Evolutionary conservation across 1,140 invertebrate genomes (phyloP).

Genomic region (Arion vulgaris): DNA sequence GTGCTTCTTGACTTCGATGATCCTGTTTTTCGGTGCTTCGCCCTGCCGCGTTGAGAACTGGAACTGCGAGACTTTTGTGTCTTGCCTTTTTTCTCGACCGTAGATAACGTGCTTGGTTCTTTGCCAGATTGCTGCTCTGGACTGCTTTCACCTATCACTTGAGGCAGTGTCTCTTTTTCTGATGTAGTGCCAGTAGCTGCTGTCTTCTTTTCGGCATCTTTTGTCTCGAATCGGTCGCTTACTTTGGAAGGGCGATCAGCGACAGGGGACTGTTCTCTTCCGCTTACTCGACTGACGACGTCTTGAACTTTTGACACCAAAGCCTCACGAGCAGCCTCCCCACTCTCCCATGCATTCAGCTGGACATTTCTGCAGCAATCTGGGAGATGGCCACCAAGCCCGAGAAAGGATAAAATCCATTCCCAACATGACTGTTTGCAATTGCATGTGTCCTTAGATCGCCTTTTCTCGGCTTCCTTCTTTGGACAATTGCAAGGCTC

Average conservation of each 20-base stretch:
- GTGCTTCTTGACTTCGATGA: not conserved
- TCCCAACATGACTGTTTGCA: constrained; percentile 6
- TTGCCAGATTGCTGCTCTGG: not conserved
- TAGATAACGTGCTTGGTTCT: not conserved
- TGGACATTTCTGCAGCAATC: not conserved
- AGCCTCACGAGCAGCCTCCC: not conserved
- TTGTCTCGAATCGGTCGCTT: not conserved
- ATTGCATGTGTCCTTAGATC: not conserved
- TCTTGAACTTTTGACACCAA: not conserved
- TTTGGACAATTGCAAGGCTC: not conserved
- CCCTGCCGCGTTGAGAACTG: not conserved
- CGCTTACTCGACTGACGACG: not conserved
- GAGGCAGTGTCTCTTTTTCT: not conserved
- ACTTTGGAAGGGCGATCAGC: not conserved
- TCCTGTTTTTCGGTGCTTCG: not conserved
- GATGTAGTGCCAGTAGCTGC: not conserved
- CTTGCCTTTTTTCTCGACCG: not conserved
- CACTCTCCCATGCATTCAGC: not conserved
- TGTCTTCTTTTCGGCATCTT: not conserved
- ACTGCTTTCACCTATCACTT: not conserved
- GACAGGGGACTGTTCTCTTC: not conserved
- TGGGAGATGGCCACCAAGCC: not conserved
- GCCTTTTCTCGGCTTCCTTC: not conserved
- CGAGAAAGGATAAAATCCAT: constrained; percentile 11
- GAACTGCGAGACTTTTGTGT: not conserved